Evolutionary conservation across 1,140 invertebrate species (phyloP), one percentile per base, ranked within the genome.

Genomic region (Rhyacophila brunnea): DNA sequence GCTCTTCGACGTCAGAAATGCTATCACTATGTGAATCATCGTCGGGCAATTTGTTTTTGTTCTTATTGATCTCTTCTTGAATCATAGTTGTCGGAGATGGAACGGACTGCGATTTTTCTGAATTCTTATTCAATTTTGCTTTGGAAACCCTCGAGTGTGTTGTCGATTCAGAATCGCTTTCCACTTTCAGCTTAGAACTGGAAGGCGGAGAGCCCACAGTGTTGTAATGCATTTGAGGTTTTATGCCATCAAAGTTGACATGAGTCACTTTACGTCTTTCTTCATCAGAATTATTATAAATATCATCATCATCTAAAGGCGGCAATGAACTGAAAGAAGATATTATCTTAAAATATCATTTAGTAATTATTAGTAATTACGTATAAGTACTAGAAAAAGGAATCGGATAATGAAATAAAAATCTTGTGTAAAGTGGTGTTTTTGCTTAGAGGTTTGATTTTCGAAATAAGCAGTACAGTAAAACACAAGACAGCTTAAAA

Each of bases 211-310:
- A 19, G 15, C 17, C 36, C 7, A 49, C 17, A 23, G 15, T 17
- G 18, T 18, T 18, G 17, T 15, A 10, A 14, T 19, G 13, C 46
- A 47, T 57, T 45, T 28, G 23, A 28, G 60, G 60, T 57, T 62
- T 62, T n/a, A 44, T 56, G 14, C 48, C 60, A 47, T 57, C 60
- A 49, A 62, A 62, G 47, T 56, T 57, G 19, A 62, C 60, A 15
- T 52, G 47, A 0, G 53, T 35, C 17, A 34, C 47, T 42, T 9
- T 19, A 3, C 28, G 42, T 46, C n/a, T 38, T 6, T 57, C 47
- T 42, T 34, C 20, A 40, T 36, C 46, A n/a, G 15, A 14, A 2
- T 15, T 50, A 23, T 50, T 20, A 19, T n/a, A 9, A 20, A 49
- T 13, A 45, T 62, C 54, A 19, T 46, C 28, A 36, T 56, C 52